Evolutionary conservation across 2,113 vertebrate species (phyloP).

Genomic region (Siniperca chuatsi): DNA sequence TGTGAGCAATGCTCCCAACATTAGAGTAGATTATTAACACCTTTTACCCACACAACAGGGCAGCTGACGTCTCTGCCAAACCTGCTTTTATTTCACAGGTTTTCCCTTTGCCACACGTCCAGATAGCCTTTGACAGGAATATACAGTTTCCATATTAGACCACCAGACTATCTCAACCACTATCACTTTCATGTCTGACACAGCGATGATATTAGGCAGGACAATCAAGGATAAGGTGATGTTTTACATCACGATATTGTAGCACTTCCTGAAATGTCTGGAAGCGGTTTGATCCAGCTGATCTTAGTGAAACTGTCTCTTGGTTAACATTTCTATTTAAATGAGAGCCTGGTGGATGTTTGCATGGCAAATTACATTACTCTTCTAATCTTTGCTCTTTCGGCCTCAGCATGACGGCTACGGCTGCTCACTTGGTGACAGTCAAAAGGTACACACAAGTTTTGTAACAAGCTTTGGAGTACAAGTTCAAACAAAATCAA

Average conservation of each 20-base stretch:
- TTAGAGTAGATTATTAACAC: slow-evolving; percentile 37
- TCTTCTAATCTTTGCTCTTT: slow-evolving; percentile 37
- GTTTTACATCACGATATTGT: not conserved
- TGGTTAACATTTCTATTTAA: too few species aligned
- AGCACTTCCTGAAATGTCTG: not conserved
- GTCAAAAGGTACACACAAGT: slow-evolving; percentile 20
- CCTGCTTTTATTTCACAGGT: slow-evolving; percentile 24
- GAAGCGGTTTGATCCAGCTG: not conserved
- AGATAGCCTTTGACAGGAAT: not conserved
- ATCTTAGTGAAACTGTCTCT: not conserved
- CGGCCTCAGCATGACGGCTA: not conserved
- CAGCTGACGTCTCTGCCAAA: slow-evolving; percentile 17
- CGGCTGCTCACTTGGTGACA: slow-evolving; percentile 10
- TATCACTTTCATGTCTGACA: slow-evolving; percentile 9
- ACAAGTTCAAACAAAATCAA: slow-evolving; percentile 38
- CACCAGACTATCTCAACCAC: not conserved
- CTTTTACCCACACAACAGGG: slow-evolving; percentile 12
- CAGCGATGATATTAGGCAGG: slow-evolving; percentile 5
- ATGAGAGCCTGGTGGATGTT: not conserved
- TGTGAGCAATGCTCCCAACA: slow-evolving; percentile 35
- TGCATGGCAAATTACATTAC: slow-evolving; percentile 20
- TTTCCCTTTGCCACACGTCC: slow-evolving; percentile 13
- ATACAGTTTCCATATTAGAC: slow-evolving; percentile 6
- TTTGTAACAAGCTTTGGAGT: slow-evolving; percentile 38
- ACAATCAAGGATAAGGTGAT: not conserved